Evolutionary conservation across 2,888 invertebrate species (phyloP), one percentile per base, ranked within the genome.

Genomic region (Eubasilissa splendida): DNA sequence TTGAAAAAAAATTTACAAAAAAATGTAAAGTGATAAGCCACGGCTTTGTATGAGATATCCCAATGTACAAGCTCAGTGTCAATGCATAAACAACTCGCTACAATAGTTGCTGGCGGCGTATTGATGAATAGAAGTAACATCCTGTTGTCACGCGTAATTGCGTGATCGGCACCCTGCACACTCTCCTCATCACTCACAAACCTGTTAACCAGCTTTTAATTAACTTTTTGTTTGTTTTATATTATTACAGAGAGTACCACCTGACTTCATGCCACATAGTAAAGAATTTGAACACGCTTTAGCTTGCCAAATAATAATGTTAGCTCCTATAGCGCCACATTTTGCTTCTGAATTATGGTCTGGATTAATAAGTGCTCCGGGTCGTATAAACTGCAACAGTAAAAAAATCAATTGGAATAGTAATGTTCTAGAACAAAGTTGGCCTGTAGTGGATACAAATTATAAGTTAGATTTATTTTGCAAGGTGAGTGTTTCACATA

Each of bases 321-420:
- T 98, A 60, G 93, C 96, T 4, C 98, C 98, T 0, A 92, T 98
- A 86, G 95, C 96, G 0, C 99, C 99, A 0, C 96, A 97, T 88
- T 97, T 97, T 88, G 94, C 96, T 54, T 95, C 95, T 0, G 98
- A 98, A 88, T 88, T 98, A 14, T 99, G 98, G 98, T 91, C 93
- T 33, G 96, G 95, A 73, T 94, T 96, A 85, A 88, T 91, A 56
- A 91, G 92, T 0, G 93, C 93, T 3, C 93, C 93, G 4, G 90
- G 93, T 84, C 91, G 92, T 84, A 85, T 93, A 12, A 91, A 91
- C 85, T 84, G 84, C 0, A 82, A 86, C 79, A 87, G 89, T 4
- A 85, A 87, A 10, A 91, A 93, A 84, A 91, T 96, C 71, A 86
- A 91, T 71, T 95, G 95, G 94, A 88, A 94, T 76, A 89, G 92